Conservation (phyloP, 1,140 invertebrate species). For the Prorops nasuta region DNA sequence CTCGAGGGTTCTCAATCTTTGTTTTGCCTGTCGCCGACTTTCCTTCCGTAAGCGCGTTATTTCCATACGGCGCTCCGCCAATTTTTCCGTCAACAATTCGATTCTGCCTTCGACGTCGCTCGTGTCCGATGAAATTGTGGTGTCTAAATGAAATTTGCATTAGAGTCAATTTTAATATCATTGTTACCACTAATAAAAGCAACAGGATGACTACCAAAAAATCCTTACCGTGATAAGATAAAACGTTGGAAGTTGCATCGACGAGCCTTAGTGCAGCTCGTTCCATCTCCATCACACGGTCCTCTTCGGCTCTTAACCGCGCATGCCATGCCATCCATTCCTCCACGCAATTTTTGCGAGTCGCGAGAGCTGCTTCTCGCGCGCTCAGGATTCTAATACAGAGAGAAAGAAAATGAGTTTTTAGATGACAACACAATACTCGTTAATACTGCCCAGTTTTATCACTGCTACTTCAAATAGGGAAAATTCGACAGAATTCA, state of each 20-base stretch:
- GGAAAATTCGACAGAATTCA: too few species aligned
- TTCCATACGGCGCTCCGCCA: slow-evolving; percentile 46
- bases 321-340: slow-evolving; percentile 55
- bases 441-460: too few species aligned
- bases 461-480: too few species aligned
- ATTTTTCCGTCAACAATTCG: slow-evolving; percentile 47
- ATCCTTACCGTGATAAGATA: slow-evolving; percentile 45
- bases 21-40: slow-evolving; percentile 47
- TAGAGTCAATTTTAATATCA: not conserved
- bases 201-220: not conserved
- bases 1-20: slow-evolving; percentile 46
- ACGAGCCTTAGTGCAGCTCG: slow-evolving; percentile 49
- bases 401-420: not conserved
- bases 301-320: slow-evolving; percentile 47
- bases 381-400: slow-evolving; percentile 50
- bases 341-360: slow-evolving; percentile 51
- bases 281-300: slow-evolving; percentile 51
- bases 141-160: slow-evolving; percentile 35
- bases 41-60: slow-evolving; percentile 50
- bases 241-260: slow-evolving; percentile 44
- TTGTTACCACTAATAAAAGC: too few species aligned
- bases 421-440: not conserved
- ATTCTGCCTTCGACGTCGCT: slow-evolving; percentile 53
- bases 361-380: slow-evolving; percentile 47
- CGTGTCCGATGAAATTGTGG: slow-evolving; percentile 50